phyloP scores from a whole-genome alignment of 2,113 vertebrate genomes.

The Dicerorhinus sumatrensis region DNA sequence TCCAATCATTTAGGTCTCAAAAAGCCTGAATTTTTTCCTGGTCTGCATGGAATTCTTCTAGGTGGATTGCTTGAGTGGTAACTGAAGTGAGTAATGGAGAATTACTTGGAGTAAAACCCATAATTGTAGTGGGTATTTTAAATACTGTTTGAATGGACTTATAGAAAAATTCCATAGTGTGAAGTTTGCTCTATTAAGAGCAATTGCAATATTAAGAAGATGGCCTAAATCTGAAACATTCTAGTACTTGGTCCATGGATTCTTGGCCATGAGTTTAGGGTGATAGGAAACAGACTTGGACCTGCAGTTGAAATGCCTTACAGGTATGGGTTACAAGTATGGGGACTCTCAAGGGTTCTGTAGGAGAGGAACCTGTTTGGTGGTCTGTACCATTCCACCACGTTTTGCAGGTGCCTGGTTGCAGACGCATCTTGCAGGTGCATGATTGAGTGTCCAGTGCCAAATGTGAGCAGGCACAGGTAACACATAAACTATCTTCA shows the following conservation, averaged over 20 bases:
- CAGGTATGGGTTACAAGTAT: not conserved
- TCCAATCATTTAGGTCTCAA: not conserved
- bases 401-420: not conserved
- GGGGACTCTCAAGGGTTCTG: not conserved
- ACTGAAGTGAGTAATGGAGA: not conserved
- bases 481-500: not conserved
- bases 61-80: not conserved
- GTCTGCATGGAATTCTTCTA: not conserved
- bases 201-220: not conserved
- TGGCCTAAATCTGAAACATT: not conserved
- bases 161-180: not conserved
- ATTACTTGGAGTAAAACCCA: not conserved
- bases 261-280: not conserved
- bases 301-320: not conserved
- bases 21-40: not conserved
- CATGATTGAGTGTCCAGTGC: not conserved
- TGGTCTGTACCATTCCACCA: not conserved
- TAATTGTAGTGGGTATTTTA: not conserved
- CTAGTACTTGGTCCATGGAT: not conserved
- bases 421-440: not conserved
- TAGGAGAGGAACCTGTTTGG: not conserved
- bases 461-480: not conserved
- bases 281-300: not conserved
- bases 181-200: not conserved
- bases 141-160: slow-evolving; percentile 9